Conservation (phyloP, 2,113 vertebrate species). For the Ceyx melanurus region DNA sequence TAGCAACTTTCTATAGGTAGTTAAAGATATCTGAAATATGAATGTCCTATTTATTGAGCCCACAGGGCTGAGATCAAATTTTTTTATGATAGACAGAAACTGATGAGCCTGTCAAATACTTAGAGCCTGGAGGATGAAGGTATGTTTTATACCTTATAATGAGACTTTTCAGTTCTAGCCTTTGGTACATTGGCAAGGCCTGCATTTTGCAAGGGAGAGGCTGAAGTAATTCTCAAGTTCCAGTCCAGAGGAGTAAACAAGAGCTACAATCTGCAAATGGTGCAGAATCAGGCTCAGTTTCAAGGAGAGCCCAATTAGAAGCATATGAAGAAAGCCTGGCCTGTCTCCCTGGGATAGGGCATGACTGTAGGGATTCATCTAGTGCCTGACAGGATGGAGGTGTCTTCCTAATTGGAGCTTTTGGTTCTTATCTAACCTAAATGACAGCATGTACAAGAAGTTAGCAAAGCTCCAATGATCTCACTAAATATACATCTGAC, state of each 20-base stretch:
- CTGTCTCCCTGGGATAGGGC: not conserved
- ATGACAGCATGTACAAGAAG: not conserved
- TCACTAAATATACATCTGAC: not conserved
- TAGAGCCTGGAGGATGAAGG: not conserved
- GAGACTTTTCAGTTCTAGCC: not conserved
- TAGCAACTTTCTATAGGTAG: not conserved
- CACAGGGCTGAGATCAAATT: not conserved
- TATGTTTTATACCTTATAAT: not conserved
- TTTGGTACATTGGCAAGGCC: not conserved
- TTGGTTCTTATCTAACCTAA: not conserved
- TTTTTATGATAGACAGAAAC: not conserved
- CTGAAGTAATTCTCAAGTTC: not conserved
- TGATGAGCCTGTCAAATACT: not conserved
- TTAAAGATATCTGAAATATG: not conserved
- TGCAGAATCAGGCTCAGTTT: not conserved
- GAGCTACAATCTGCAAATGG: not conserved
- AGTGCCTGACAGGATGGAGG: not conserved
- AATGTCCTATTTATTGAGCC: not conserved
- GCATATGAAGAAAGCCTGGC: not conserved
- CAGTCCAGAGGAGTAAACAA: not conserved
- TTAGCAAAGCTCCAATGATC: not conserved
- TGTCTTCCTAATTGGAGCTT: not conserved
- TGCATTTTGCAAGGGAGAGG: not conserved
- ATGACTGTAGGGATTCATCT: not conserved
- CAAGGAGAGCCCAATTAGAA: slow-evolving; percentile 6